phyloP scores from a whole-genome alignment of 2,113 vertebrate species.

The Pseudorasbora parva region DNA sequence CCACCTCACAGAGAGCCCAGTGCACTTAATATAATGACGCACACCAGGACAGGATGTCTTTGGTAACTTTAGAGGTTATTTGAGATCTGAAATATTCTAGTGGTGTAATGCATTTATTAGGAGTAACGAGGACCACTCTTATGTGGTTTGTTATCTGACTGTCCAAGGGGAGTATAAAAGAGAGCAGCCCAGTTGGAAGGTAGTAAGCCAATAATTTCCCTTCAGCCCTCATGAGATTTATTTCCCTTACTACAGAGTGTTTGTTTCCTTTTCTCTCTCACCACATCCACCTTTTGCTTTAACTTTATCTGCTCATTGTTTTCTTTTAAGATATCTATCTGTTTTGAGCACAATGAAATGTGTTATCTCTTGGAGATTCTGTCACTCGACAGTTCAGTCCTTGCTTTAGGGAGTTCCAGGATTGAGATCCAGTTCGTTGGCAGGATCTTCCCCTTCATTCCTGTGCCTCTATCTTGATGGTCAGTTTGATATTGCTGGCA shows the following conservation, averaged over 20 bases:
- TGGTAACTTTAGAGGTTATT: not conserved
- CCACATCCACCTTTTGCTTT: not conserved
- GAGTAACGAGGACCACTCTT: not conserved
- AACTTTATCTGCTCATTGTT: not conserved
- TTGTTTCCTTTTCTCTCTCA: conserved; percentile 12
- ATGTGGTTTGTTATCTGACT: conserved; percentile 8
- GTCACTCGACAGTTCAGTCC: conserved; percentile 12
- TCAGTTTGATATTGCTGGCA: conserved; percentile 51
- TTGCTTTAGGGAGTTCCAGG: conserved; percentile 33
- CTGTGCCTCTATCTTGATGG: conserved; percentile 7
- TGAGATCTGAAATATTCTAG: conserved; percentile 13
- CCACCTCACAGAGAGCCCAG: not conserved
- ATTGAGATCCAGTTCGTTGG: conserved; percentile 12
- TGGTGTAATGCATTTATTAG: not conserved
- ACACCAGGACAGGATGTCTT: not conserved
- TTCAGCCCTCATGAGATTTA: not conserved
- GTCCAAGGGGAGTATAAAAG: conserved; percentile 10
- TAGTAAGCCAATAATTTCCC: conserved; percentile 5
- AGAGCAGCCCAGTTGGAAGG: not conserved
- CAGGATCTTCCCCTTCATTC: not conserved
- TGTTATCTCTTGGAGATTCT: not conserved
- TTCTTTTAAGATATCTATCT: not conserved
- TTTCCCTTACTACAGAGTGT: conserved; percentile 5
- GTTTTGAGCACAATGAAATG: not conserved
- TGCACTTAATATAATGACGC: conserved; percentile 22